phyloP scores from a whole-genome alignment of 2,888 invertebrate species.

The Caenorhabditis zanzibari region DNA sequence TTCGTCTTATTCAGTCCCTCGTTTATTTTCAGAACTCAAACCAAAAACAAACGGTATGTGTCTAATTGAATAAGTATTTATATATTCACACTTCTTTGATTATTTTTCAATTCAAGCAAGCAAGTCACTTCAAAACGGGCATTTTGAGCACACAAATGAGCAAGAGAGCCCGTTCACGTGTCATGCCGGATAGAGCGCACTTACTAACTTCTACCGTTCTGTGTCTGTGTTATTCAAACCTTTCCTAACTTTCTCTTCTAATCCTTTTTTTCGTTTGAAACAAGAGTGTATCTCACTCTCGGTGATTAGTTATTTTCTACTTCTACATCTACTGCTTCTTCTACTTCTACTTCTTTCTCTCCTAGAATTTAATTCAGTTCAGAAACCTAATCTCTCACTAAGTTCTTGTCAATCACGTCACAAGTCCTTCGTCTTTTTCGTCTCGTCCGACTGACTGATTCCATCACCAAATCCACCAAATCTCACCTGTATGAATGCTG shows the following conservation, averaged over 20 bases:
- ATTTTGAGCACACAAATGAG: slow-evolving; percentile 23
- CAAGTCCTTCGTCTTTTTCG: slow-evolving; percentile 32
- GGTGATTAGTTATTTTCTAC: neutral
- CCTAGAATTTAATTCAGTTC: slow-evolving; percentile 20
- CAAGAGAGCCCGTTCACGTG: slow-evolving; percentile 41
- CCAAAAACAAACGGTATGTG: slow-evolving; percentile 75
- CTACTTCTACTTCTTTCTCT: slow-evolving; percentile 14
- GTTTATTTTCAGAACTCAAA: slow-evolving; percentile 69
- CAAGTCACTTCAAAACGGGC: neutral
- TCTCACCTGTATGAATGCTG: slow-evolving; percentile 58
- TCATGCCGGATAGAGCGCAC: slow-evolving; percentile 59
- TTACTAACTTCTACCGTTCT: slow-evolving; percentile 57
- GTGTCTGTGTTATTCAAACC: slow-evolving; percentile 29
- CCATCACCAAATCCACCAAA: slow-evolving; percentile 26
- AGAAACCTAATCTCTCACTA: slow-evolving; percentile 41
- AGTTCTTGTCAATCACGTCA: slow-evolving; percentile 39
- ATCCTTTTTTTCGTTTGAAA: slow-evolving; percentile 14
- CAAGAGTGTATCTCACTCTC: neutral
- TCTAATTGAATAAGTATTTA: slow-evolving; percentile 2
- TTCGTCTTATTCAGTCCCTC: slow-evolving; percentile 27
- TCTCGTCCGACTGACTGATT: slow-evolving; percentile 53
- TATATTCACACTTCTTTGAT: neutral
- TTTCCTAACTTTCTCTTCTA: slow-evolving; percentile 38
- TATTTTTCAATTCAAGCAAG: slow-evolving; percentile 20
- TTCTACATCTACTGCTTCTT: slow-evolving; percentile 31